Evolutionary conservation across 2,113 vertebrate genomes (phyloP).

Genomic region (Lucifuga dentata): DNA sequence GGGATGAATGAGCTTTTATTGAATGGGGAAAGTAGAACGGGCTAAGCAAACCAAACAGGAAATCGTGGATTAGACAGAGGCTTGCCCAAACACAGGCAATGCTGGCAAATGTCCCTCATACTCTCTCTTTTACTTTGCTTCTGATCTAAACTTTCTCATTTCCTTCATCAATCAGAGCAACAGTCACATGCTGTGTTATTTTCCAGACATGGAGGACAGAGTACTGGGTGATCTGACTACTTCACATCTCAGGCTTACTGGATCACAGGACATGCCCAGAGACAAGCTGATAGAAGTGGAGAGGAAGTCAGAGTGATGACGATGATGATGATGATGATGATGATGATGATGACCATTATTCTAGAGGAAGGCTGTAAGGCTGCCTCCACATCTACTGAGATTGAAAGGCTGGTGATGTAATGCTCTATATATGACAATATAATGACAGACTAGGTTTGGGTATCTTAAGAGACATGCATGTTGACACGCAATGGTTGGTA

Average conservation of each 20-base stretch:
- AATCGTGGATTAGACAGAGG: constrained; percentile 18
- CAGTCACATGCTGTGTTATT: constrained; percentile 14
- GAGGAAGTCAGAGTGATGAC: constrained; percentile 18
- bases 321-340: constrained; percentile 49
- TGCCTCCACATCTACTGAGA: constrained; percentile 36
- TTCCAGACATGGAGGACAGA: constrained; percentile 29
- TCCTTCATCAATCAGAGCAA: constrained; percentile 4
- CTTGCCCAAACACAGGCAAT: constrained; percentile 22
- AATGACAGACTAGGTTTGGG: constrained; percentile 62
- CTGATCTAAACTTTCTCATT: not conserved
- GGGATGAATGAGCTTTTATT: constrained; percentile 36
- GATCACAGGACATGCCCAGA: too few relatives aligned
- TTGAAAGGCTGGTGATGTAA: constrained; percentile 64
- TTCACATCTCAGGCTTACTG: constrained; percentile 56
- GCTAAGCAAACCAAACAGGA: constrained; percentile 51
- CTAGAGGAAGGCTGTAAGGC: constrained; percentile 29
- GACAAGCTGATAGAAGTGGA: constrained; percentile 48
- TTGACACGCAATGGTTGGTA: constrained; percentile 41
- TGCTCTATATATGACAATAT: constrained; percentile 58
- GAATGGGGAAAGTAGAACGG: constrained; percentile 27
- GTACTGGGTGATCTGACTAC: constrained; percentile 41
- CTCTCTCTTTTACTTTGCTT: not conserved
- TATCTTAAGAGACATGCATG: constrained; percentile 20
- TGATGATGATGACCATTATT: constrained; percentile 59
- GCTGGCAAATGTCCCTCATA: constrained; percentile 7